phyloP scores from a whole-genome alignment of 1,140 invertebrate species.

The Cyclina sinensis region DNA sequence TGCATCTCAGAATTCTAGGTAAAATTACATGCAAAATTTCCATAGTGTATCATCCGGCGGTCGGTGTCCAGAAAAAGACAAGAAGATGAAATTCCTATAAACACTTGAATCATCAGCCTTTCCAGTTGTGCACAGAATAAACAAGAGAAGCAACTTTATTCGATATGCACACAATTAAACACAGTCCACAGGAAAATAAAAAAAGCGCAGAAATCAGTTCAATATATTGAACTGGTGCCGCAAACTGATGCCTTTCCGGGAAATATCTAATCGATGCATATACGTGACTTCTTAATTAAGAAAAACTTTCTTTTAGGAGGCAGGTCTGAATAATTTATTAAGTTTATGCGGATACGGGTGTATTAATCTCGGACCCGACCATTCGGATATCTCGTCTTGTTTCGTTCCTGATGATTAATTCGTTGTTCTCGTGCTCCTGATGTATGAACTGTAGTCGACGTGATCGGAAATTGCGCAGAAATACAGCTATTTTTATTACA shows the following conservation, averaged over 20 bases:
- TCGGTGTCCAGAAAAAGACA: too few species aligned
- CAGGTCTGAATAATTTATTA: conserved; percentile 1
- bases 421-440: too few species aligned
- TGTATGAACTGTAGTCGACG: too few species aligned
- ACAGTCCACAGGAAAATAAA: background rate
- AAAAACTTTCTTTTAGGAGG: conserved; percentile 14
- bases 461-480: too few species aligned
- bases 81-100: too few species aligned
- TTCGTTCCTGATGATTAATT: background rate
- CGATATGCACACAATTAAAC: background rate
- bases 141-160: background rate
- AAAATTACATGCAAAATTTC: too few species aligned
- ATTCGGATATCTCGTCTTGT: background rate
- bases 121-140: too few species aligned
- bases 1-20: too few species aligned
- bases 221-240: background rate
- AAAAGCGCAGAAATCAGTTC: background rate
- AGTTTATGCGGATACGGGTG: background rate
- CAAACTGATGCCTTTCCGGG: background rate
- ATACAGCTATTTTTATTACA: too few species aligned
- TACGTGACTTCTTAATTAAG: conserved; percentile 19
- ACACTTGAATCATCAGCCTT: too few species aligned
- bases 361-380: background rate
- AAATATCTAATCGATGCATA: conserved; percentile 7
- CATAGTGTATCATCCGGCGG: too few species aligned